phyloP scores from a whole-genome alignment of 2,888 invertebrate species.

The Archaeoteleia sp. region DNA sequence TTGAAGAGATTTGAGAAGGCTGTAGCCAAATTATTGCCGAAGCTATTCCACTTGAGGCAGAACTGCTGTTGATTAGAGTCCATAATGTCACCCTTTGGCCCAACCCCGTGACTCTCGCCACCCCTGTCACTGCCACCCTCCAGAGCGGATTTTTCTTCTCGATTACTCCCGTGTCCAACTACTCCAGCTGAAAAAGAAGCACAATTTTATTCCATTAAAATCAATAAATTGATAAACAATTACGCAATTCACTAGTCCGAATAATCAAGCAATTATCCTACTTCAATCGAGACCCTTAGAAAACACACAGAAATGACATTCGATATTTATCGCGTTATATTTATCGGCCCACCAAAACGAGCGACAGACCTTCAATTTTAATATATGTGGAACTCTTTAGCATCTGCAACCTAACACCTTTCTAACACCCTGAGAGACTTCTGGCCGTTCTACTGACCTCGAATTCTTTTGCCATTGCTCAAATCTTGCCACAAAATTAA shows the following conservation, averaged over 20 bases:
- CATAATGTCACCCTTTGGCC: slow-evolving; percentile 83
- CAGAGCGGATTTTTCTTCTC: slow-evolving; percentile 66
- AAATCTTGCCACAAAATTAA: too few species aligned
- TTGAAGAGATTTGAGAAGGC: slow-evolving; percentile 95
- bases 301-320: too few species aligned
- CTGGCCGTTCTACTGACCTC: slow-evolving; percentile 31
- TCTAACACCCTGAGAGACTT: slow-evolving; percentile 39
- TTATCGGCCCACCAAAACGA: neutral
- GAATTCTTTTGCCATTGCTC: too few species aligned
- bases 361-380: slow-evolving; percentile 36
- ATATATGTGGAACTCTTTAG: slow-evolving; percentile 46
- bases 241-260: too few species aligned
- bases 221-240: too few species aligned
- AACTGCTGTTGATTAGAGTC: slow-evolving; percentile 94
- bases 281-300: too few species aligned
- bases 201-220: neutral
- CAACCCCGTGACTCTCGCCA: slow-evolving; percentile 70
- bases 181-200: slow-evolving; percentile 64
- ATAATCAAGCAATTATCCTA: too few species aligned
- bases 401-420: slow-evolving; percentile 46
- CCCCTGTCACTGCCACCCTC: slow-evolving; percentile 69
- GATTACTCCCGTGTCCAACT: slow-evolving; percentile 72
- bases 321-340: too few species aligned
- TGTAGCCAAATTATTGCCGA: slow-evolving; percentile 93
- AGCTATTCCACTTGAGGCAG: slow-evolving; percentile 97